Evolutionary conservation across 1,140 invertebrate genomes (phyloP).

Genomic region (Aphaenogaster floridana): DNA sequence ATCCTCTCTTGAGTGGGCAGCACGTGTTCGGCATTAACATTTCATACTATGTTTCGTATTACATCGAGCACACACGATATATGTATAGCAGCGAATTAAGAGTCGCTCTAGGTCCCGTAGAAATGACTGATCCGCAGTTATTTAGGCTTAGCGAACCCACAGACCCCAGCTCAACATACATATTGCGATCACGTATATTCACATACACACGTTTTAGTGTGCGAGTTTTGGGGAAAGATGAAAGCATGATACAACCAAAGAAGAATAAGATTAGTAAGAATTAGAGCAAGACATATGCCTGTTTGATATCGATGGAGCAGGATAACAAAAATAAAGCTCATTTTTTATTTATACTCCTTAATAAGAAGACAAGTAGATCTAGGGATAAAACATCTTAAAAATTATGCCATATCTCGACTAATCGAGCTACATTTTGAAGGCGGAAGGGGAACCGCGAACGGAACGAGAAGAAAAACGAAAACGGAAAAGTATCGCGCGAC

Average conservation of each 20-base stretch:
- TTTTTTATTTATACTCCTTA: not conserved
- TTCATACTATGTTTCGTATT: not conserved
- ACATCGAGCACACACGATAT: not conserved
- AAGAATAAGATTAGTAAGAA: not conserved
- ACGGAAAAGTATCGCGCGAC: conserved; percentile 1
- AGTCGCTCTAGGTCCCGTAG: not conserved
- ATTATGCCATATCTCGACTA: not conserved
- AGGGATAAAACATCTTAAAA: not conserved
- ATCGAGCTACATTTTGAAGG: not conserved
- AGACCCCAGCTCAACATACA: not conserved
- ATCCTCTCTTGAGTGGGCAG: conserved; percentile 7
- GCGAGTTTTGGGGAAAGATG: not conserved
- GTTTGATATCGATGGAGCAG: not conserved
- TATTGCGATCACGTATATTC: not conserved
- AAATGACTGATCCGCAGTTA: not conserved
- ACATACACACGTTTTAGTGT: not conserved
- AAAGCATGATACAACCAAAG: no score
- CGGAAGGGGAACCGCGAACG: not conserved
- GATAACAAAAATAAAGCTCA: not conserved
- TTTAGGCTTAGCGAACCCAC: not conserved
- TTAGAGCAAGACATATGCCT: not conserved
- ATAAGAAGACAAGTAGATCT: not conserved
- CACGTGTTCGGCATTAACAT: conserved; percentile 50
- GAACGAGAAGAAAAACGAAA: not conserved
- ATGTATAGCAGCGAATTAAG: not conserved